phyloP scores from a whole-genome alignment of 2,797 vertebrate genomes.

The Telmatherina bonti region DNA sequence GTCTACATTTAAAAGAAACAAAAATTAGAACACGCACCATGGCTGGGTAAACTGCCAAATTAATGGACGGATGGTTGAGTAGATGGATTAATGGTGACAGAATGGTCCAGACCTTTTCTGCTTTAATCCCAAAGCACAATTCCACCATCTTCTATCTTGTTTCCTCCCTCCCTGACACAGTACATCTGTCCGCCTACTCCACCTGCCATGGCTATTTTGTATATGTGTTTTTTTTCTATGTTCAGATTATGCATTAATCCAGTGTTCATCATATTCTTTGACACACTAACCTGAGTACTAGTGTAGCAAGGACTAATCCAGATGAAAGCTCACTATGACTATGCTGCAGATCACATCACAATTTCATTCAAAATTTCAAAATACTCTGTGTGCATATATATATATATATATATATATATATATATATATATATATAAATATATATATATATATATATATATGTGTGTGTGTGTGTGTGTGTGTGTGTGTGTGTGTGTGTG shows the following conservation, averaged over 20 bases:
- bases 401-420: background rate
- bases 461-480: no score
- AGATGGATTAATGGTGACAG: constrained; percentile 46
- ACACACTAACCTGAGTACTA: constrained; percentile 61
- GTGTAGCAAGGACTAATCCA: constrained; percentile 48
- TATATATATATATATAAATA: no score
- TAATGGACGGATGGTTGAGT: constrained; percentile 42
- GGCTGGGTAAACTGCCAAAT: constrained; percentile 43
- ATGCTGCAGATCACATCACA: constrained; percentile 8
- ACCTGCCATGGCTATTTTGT: constrained; percentile 50
- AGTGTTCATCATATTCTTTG: constrained; percentile 60
- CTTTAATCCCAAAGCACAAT: constrained; percentile 58
- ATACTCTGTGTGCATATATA: background rate
- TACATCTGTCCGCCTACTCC: constrained; percentile 38
- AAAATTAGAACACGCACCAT: background rate
- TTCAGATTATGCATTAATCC: constrained; percentile 55
- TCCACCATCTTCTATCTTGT: constrained; percentile 4
- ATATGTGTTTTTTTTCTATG: constrained; percentile 3
- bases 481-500: no score
- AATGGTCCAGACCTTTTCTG: constrained; percentile 35
- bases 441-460: no score
- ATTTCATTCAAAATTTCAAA: constrained; percentile 5
- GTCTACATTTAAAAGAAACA: constrained; percentile 36
- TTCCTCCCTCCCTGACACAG: background rate
- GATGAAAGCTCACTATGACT: constrained; percentile 43